phyloP scores from a whole-genome alignment of 2,113 vertebrate genomes.

The Mesembrinibis cayennensis region DNA sequence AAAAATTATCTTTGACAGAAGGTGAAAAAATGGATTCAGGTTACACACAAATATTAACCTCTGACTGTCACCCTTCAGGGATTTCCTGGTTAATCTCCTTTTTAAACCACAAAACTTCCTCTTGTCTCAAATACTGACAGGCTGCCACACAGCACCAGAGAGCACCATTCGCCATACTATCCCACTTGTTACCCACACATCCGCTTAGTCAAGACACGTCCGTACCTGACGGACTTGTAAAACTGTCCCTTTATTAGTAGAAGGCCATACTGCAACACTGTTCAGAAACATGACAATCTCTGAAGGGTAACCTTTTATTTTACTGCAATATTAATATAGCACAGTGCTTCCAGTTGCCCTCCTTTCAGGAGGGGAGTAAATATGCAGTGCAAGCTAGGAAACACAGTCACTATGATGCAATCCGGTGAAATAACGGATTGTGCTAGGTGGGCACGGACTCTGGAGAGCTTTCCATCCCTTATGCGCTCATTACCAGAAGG shows the following conservation, averaged over 20 bases:
- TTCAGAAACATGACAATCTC: not conserved
- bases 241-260: not conserved
- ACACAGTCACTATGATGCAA: not conserved
- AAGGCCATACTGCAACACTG: not conserved
- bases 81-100: not conserved
- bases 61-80: not conserved
- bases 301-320: not conserved
- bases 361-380: not conserved
- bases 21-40: not conserved
- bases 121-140: not conserved
- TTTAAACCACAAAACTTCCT: not conserved
- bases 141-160: not conserved
- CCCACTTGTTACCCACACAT: not conserved
- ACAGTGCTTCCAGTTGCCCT: not conserved
- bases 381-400: not conserved
- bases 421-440: not conserved
- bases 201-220: not conserved
- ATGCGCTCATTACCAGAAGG: not conserved
- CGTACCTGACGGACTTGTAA: not conserved
- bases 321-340: not conserved
- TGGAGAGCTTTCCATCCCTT: slow-evolving; percentile 13
- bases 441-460: not conserved
- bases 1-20: not conserved
- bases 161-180: rapidly evolving
- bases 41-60: not conserved